A percentile compares a stretch with the other conserved stretches of the same genome.
Conservation (phyloP, 2,113 vertebrate genomes). For the Redunca redunca region DNA sequence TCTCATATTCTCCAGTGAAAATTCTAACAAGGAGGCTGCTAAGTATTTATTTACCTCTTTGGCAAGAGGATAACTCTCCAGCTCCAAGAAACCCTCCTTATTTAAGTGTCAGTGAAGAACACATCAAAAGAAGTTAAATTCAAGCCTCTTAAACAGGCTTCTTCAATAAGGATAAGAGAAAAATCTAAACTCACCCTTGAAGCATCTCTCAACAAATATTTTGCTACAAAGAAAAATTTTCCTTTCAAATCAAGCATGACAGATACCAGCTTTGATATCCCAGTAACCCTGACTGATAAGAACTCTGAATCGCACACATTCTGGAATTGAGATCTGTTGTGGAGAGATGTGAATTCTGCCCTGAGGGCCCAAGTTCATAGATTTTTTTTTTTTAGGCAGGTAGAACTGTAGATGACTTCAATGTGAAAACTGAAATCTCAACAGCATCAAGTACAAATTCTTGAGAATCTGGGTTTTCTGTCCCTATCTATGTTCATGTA, state of each 20-base stretch:
- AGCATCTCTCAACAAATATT: constrained; percentile 67
- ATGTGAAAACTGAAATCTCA: not conserved
- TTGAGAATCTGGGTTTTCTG: not conserved
- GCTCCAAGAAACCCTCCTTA: constrained; percentile 52
- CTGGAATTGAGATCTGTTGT: constrained; percentile 28
- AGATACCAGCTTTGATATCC: constrained; percentile 65
- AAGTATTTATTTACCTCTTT: constrained; percentile 41
- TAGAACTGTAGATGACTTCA: constrained; percentile 32
- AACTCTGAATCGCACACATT: constrained; percentile 2
- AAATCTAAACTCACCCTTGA: constrained; percentile 60
- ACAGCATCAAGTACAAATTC: not conserved
- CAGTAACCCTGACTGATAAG: constrained; percentile 36
- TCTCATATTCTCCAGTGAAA: not conserved
- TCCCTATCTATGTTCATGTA: not conserved
- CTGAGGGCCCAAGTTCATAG: constrained; percentile 11
- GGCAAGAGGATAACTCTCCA: constrained; percentile 4
- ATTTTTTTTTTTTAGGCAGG: not conserved
- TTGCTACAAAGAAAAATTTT: constrained; percentile 63
- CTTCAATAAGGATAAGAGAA: constrained; percentile 58
- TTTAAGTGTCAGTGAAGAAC: constrained; percentile 51
- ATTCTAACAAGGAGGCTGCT: constrained; percentile 3
- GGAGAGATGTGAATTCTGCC: constrained; percentile 45
- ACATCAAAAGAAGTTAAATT: constrained; percentile 69
- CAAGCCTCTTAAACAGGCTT: constrained; percentile 55
- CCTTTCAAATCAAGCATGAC: constrained; percentile 65